Evolutionary conservation across 2,888 invertebrate species (phyloP).

Genomic region (Scaptomyza tumidula): DNA sequence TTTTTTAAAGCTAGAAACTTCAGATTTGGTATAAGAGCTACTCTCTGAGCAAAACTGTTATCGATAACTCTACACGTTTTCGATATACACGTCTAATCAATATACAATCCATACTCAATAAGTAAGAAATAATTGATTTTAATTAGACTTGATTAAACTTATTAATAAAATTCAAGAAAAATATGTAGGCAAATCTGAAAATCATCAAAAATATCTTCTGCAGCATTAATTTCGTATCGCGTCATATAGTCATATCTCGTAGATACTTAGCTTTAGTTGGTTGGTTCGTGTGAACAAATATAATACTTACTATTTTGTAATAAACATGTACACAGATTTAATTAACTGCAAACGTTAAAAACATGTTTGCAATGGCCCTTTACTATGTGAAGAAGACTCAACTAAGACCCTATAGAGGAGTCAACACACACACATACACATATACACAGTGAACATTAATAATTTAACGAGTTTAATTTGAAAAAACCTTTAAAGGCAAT

Average conservation of each 20-base stretch:
- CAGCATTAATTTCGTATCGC: too few relatives aligned
- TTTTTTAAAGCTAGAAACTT: too few relatives aligned
- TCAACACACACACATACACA: conserved; percentile 34
- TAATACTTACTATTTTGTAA: conserved; percentile 74
- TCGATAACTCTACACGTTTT: neutral
- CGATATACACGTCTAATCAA: neutral
- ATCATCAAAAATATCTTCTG: too few relatives aligned
- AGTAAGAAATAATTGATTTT: too few relatives aligned
- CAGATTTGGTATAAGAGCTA: too few relatives aligned
- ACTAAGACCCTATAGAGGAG: conserved; percentile 36
- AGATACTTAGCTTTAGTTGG: neutral
- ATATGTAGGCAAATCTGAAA: neutral
- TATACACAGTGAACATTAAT: conserved; percentile 38
- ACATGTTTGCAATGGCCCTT: conserved; percentile 33
- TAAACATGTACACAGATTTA: conserved; percentile 73
- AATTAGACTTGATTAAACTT: too few relatives aligned
- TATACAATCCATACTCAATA: too few relatives aligned
- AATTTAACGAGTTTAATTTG: conserved; percentile 78
- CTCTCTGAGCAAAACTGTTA: too few relatives aligned
- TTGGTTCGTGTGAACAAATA: conserved; percentile 54
- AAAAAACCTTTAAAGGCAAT: conserved; percentile 80
- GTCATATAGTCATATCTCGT: too few relatives aligned
- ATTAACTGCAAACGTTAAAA: conserved; percentile 77
- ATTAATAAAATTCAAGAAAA: neutral
- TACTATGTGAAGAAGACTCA: conserved; percentile 11